phyloP scores from a whole-genome alignment of 2,113 vertebrate species.

The Oreocharis arfaki region DNA sequence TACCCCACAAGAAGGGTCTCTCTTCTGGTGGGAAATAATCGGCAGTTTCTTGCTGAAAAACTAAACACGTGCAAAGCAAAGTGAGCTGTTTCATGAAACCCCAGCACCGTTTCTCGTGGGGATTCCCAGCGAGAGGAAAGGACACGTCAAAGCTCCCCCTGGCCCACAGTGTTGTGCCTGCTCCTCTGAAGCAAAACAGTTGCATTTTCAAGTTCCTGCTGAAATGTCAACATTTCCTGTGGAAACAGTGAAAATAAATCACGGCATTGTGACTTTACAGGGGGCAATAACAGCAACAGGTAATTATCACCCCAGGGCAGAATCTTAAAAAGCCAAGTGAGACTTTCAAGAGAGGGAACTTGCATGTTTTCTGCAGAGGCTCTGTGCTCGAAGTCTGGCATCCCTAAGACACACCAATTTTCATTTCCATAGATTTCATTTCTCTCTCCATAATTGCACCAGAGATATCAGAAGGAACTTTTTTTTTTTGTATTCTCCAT shows the following conservation, averaged over 20 bases:
- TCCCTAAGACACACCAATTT: background rate
- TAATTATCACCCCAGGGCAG: background rate
- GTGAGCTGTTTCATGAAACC: accelerated
- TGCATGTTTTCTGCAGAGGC: background rate
- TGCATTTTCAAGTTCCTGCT: background rate
- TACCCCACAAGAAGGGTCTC: background rate
- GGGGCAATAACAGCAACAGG: background rate
- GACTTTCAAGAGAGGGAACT: background rate
- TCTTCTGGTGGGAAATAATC: background rate
- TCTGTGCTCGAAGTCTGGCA: background rate
- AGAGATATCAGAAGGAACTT: background rate
- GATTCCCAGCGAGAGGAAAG: accelerated
- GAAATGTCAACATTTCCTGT: background rate
- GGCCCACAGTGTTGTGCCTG: background rate
- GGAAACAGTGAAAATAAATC: background rate
- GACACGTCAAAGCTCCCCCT: accelerated
- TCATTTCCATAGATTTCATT: background rate
- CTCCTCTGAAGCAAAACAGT: background rate
- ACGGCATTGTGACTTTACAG: background rate
- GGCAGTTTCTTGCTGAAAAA: background rate
- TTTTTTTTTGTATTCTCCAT: background rate
- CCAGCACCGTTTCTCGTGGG: accelerated
- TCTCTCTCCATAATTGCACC: background rate
- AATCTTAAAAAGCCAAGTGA: background rate
- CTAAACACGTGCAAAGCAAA: accelerated